A percentile compares a stretch with the other conserved stretches of the same genome.
phyloP scores from a whole-genome alignment of 2,888 invertebrate genomes.

The Chaitophorus viminalis region DNA sequence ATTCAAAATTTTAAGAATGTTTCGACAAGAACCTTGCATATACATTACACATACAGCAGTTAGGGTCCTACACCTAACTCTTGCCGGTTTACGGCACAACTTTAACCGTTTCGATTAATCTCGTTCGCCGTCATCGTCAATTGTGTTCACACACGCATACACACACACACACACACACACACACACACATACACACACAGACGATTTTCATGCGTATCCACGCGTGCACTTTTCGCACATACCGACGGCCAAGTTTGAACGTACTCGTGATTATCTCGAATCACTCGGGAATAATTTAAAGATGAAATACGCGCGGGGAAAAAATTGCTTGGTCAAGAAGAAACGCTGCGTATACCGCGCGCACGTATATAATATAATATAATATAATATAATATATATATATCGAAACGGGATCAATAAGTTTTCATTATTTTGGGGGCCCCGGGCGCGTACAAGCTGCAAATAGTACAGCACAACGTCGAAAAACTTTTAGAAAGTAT shows the following conservation, averaged over 20 bases:
- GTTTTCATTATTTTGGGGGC: slow-evolving; percentile 42
- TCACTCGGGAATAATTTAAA: slow-evolving; percentile 43
- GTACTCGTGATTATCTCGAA: not conserved
- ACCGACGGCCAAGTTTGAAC: not conserved
- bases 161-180: not conserved
- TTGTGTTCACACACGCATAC: too few relatives aligned
- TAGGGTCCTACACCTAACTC: not conserved
- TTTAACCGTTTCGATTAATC: slow-evolving; percentile 52
- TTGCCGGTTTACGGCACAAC: slow-evolving; percentile 6
- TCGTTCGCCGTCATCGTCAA: slow-evolving; percentile 14
- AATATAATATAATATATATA: too few relatives aligned
- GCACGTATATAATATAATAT: too few relatives aligned
- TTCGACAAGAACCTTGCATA: not conserved
- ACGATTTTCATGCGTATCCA: too few relatives aligned
- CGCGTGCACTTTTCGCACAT: too few relatives aligned
- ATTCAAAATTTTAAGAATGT: slow-evolving; percentile 16
- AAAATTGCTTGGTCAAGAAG: slow-evolving; percentile 50
- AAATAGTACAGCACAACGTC: not conserved
- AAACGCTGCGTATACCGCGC: not conserved
- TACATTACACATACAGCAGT: not conserved
- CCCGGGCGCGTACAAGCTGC: not conserved
- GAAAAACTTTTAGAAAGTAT: slow-evolving; percentile 43
- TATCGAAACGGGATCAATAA: slow-evolving; percentile 16
- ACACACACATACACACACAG: not conserved
- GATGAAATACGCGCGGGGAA: not conserved